Evolutionary conservation across 2,797 vertebrate genomes (phyloP), one percentile per base, ranked within the genome.

Genomic region (Sebastes kiyomatsui): DNA sequence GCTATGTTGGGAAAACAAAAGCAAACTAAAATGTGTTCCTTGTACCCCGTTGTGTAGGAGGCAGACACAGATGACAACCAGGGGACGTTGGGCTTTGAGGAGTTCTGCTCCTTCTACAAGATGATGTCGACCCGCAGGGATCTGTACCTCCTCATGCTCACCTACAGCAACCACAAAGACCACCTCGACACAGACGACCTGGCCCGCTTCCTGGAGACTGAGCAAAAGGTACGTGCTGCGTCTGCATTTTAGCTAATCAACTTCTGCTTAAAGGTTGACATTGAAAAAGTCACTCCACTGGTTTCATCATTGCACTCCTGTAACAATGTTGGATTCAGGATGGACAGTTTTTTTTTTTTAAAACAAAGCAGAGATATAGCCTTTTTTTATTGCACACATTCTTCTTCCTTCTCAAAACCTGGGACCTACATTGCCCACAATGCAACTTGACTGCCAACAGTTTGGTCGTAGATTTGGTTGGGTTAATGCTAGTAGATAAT

Each of bases 21-120:
- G 2, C 3, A 3, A 58, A 67, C 8, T 69, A 8, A 6, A 61
- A 71, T 8, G 7, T 30, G 3, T 27, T 66, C 3, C 6, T 78
- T 23, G 5, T 76, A 0, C 28, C 28, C 16, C 3, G 10, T 4
- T 59, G 2, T 80, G 28, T 74, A 99, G 99, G 99, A 99, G 86
- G 99, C 98, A 0, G 99, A 99, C 85, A 99, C 98, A 0, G 98
- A 99, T 11, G 97, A 98, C 71, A 96, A 97, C 85, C 98, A 99
- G 92, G 99, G 98, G 7, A 97, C 96, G 0, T 83, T 99, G 93
- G 98, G 92, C 88, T 99, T 99, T 0, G 98, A 99, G 25, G 99
- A 99, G 93, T 99, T 99, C 94, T 99, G 98, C 38, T 95, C 98
- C 72, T 99, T 99, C 94, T 99, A 99, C 92, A 99, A 99, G 95